Evolutionary conservation across 2,113 vertebrate genomes (phyloP), one percentile per base, ranked within the genome.

Genomic region (Chaetodon trifascialis): DNA sequence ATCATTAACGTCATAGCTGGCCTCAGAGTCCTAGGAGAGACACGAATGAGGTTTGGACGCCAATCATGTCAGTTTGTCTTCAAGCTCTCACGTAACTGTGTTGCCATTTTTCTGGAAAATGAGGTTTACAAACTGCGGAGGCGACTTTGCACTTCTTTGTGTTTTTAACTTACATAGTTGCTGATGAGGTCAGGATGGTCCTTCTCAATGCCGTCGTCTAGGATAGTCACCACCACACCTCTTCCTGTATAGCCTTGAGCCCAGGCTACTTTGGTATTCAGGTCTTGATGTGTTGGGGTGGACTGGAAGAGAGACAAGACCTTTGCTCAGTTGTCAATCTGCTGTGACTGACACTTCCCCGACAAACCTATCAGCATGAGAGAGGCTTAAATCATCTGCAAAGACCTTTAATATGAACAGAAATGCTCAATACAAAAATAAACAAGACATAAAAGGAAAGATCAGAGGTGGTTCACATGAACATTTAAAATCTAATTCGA

Each of bases 171-270:
- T 89, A 99, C 98, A n/a, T 99, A 99, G 91, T 99, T 99, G 88
- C 82, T 95, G 81, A 95, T 93, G 65, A 99, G 94, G 83, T 99
- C 98, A 0, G 97, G 97, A 89, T 99, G 98, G 92, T 99, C 97
- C 92, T 99, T 99, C 94, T 99, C 98, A 2, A 99, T 98, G 76
- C 98, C 98, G 0, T 99, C 98, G 2, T 99, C 98, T 87, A 99
- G 93, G 85, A 99, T 99, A 79, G 98, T 98, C 72, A 99, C 97
- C 62, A 99, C 97, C 0, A 99, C 96, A 73, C 97, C 97, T 64
- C 80, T 97, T 25, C 98, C 98, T 0, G 98, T 98, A 94, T 95
- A 99, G 82, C 98, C 98, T 85, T 97, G 97, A 8, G 95, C 95
- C 98, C 98, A 99, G 79, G 98, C 98, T 79, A 95, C 96, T 86